Evolutionary conservation across 2,113 vertebrate genomes (phyloP).

Genomic region (Lophura nycthemera): DNA sequence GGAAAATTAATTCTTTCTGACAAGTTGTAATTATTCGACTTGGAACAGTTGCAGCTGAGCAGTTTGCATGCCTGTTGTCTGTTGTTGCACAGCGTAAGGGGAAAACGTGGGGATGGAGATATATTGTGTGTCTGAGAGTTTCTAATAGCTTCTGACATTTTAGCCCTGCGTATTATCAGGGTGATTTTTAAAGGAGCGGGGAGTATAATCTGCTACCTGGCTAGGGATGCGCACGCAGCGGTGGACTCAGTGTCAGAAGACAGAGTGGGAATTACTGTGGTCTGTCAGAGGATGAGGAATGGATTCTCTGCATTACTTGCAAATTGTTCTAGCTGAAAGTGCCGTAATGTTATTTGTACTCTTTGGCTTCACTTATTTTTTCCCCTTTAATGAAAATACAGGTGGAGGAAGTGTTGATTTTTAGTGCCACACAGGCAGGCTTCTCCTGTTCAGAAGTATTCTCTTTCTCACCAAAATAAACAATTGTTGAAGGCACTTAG

Average conservation of each 20-base stretch:
- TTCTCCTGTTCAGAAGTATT: not conserved
- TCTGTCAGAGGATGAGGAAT: not conserved
- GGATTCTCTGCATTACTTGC: not conserved
- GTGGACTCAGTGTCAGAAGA: not conserved
- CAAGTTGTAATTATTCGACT: slow-evolving; percentile 99
- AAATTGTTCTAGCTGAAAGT: slow-evolving; percentile 24
- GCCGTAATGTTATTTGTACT: not conserved
- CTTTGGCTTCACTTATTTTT: not conserved
- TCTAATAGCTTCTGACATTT: slow-evolving; percentile 86
- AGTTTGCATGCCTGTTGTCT: slow-evolving; percentile 95
- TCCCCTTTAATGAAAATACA: not conserved
- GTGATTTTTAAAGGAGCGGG: slow-evolving; percentile 73
- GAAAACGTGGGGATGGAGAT: slow-evolving; percentile 83
- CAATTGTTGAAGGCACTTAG: not conserved
- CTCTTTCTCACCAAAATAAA: not conserved
- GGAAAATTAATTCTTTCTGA: slow-evolving; percentile 99
- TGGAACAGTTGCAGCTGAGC: slow-evolving; percentile 99
- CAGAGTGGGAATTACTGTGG: not conserved
- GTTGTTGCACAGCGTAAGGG: slow-evolving; percentile 85
- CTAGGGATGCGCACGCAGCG: not conserved
- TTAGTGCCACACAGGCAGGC: not conserved
- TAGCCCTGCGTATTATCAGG: slow-evolving; percentile 81
- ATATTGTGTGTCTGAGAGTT: slow-evolving; percentile 81
- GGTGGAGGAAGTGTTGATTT: not conserved
- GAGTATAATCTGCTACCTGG: slow-evolving; percentile 66